A percentile compares a stretch with the other conserved stretches of the same genome.
phyloP scores from a whole-genome alignment of 2,888 invertebrate genomes.

The Athalia rosae region DNA sequence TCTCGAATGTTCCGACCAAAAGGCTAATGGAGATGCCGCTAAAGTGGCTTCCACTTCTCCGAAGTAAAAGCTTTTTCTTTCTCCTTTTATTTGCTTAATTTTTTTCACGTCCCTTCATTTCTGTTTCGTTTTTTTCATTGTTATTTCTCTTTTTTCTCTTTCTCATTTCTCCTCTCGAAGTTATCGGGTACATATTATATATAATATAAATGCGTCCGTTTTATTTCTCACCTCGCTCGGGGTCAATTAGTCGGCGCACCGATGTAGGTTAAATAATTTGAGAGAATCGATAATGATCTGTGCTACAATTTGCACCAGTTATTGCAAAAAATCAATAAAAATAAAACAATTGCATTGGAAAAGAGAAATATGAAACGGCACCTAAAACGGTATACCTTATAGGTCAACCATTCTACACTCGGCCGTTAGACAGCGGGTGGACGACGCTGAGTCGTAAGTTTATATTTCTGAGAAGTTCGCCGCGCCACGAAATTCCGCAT shows the following conservation, averaged over 20 bases:
- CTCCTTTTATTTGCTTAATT: neutral
- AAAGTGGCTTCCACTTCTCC: slow-evolving; percentile 28
- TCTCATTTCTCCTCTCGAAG: neutral
- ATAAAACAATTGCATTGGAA: too few relatives aligned
- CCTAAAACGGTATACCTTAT: too few relatives aligned
- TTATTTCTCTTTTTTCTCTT: neutral
- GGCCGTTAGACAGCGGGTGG: too few relatives aligned
- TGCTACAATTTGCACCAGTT: too few relatives aligned
- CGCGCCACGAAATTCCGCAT: neutral
- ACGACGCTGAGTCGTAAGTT: too few relatives aligned
- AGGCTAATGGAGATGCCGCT: slow-evolving; percentile 34
- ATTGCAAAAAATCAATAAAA: too few relatives aligned
- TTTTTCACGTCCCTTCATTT: neutral
- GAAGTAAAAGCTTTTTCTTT: slow-evolving; percentile 7
- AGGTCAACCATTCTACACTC: too few relatives aligned
- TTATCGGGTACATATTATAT: neutral
- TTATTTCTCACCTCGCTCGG: neutral
- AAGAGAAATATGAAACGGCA: too few relatives aligned
- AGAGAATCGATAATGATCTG: neutral
- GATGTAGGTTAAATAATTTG: neutral
- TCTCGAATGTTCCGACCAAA: slow-evolving; percentile 18
- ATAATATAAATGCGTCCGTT: too few relatives aligned
- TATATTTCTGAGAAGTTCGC: too few relatives aligned
- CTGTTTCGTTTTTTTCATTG: neutral
- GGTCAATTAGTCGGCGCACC: neutral